phyloP scores from a whole-genome alignment of 2,888 invertebrate genomes.

The Gerris lacustris region DNA sequence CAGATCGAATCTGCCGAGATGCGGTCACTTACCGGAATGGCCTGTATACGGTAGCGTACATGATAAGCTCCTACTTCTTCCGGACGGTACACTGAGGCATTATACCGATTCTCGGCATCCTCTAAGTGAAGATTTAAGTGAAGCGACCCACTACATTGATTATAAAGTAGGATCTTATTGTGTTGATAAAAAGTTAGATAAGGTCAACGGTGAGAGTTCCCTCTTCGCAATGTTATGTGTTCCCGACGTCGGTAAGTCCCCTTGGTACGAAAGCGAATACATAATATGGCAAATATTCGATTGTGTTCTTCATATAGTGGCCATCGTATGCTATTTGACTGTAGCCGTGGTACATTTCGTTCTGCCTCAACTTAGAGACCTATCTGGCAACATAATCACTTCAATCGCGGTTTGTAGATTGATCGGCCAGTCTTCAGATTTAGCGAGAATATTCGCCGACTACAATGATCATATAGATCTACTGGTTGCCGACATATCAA shows the following conservation, averaged over 20 bases:
- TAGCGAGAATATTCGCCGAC: slow-evolving; percentile 66
- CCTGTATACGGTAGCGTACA: slow-evolving; percentile 52
- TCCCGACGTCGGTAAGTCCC: slow-evolving; percentile 42
- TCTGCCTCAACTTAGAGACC: slow-evolving; percentile 65
- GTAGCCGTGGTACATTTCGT: slow-evolving; percentile 72
- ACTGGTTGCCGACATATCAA: slow-evolving; percentile 57
- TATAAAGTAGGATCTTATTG: slow-evolving; percentile 66
- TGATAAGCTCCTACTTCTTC: slow-evolving; percentile 51
- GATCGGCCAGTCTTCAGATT: slow-evolving; percentile 61
- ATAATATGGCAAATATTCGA: slow-evolving; percentile 61
- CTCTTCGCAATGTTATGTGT: slow-evolving; percentile 31
- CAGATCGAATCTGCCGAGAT: slow-evolving; percentile 54
- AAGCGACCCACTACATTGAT: slow-evolving; percentile 45
- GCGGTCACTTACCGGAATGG: slow-evolving; percentile 56
- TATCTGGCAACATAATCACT: slow-evolving; percentile 73
- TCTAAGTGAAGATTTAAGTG: slow-evolving; percentile 32
- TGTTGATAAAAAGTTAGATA: slow-evolving; percentile 52
- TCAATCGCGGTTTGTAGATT: slow-evolving; percentile 68
- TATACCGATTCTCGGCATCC: slow-evolving; percentile 45
- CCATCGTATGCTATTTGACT: slow-evolving; percentile 55
- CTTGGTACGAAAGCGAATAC: slow-evolving; percentile 61
- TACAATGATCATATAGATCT: slow-evolving; percentile 69
- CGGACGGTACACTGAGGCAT: slow-evolving; percentile 61
- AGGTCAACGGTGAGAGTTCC: slow-evolving; percentile 15
- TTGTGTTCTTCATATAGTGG: slow-evolving; percentile 61